Base-by-base conservation (phyloP, 2,888 invertebrate genomes). In the Cephus spinipes region DNA sequence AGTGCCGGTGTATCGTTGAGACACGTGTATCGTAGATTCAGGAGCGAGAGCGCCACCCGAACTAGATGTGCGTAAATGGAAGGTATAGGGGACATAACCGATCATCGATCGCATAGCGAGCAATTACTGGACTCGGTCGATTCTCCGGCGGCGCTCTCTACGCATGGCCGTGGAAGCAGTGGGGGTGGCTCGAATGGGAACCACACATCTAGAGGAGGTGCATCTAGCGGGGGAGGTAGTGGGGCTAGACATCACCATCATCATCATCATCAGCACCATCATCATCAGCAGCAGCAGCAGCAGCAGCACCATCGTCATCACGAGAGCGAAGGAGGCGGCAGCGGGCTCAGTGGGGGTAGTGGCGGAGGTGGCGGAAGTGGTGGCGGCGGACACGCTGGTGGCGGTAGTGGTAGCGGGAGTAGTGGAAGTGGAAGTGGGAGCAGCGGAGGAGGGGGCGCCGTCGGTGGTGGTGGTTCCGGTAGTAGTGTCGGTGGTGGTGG, bases 361-460 rank as follows among this genome's bases (percentile, higher is more conserved):
- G 77, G 84, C 81, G 84, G 87, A 91, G 92, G 92, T 89, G 92
- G 92, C 91, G 87, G 92, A 93, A 93, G 93, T 92, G 92, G 91
- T 92, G 93, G 93, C 92, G 91, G 87, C 92, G 87, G 93, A 93
- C 87, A 87, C 86, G 83, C 79, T 79, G 73, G 73, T 73, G 79
- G 79, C 40, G 73, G 79, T 76, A 82, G 80, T 69, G 73, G 76
- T 73, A 74, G 74, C 55, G 79, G 77, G 40, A 78, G 81, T 74
- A 78, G 81, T 74, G 79, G 79, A 79, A 79, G 79, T 79, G 80
- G 81, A 78, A 79, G 76, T 77, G 77, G 77, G 78, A 76, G 83
- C 81, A 80, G 6, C 40, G 78, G 81, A 73, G 81, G 81, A 15
- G 73, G 80, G 74, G 81, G 79, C 69, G 81, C 75, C 71, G 82